Evolutionary conservation across 2,888 invertebrate genomes (phyloP).

Genomic region (Drosophila diplacantha): DNA sequence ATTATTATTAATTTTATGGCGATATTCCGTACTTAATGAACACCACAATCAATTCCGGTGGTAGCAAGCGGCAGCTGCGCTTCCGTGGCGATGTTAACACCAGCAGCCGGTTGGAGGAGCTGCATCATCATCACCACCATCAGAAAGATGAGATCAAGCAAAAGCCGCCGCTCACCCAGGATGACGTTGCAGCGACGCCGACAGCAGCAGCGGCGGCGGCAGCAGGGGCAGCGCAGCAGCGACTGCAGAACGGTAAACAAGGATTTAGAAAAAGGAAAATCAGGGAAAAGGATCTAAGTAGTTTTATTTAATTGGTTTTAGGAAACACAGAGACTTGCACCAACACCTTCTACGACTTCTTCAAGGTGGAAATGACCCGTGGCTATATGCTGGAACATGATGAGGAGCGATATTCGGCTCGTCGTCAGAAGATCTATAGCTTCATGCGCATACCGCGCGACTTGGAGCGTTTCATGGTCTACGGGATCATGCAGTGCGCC

Average conservation of each 20-base stretch:
- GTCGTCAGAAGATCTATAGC: conserved; percentile 96
- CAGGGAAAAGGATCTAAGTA: neutral
- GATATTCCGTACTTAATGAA: conserved; percentile 47
- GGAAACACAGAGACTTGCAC: conserved; percentile 47
- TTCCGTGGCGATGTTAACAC: conserved; percentile 52
- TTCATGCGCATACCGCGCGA: conserved; percentile 97
- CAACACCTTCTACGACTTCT: conserved; percentile 81
- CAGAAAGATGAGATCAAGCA: conserved; percentile 36
- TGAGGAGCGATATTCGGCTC: conserved; percentile 94
- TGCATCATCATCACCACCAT: conserved; percentile 27
- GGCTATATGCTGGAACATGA: conserved; percentile 97
- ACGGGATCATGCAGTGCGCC: conserved; percentile 96
- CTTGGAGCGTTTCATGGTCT: conserved; percentile 93
- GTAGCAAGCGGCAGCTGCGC: conserved; percentile 56
- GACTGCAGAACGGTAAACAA: conserved; percentile 45
- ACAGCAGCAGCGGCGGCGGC: conserved; percentile 15
- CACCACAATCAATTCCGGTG: conserved; percentile 35
- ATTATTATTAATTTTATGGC: conserved; percentile 35
- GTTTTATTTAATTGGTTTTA: neutral
- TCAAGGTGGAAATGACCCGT: conserved; percentile 91
- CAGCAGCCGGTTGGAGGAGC: conserved; percentile 51
- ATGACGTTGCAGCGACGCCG: conserved; percentile 55
- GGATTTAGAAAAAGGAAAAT: neutral
- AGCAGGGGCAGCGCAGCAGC: conserved; percentile 34
- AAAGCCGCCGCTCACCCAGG: conserved; percentile 41